These are phyloP conservation scores for Indri indri DNA, from an alignment of 2,113 vertebrate species.

Conservation along the genomic window DNA sequence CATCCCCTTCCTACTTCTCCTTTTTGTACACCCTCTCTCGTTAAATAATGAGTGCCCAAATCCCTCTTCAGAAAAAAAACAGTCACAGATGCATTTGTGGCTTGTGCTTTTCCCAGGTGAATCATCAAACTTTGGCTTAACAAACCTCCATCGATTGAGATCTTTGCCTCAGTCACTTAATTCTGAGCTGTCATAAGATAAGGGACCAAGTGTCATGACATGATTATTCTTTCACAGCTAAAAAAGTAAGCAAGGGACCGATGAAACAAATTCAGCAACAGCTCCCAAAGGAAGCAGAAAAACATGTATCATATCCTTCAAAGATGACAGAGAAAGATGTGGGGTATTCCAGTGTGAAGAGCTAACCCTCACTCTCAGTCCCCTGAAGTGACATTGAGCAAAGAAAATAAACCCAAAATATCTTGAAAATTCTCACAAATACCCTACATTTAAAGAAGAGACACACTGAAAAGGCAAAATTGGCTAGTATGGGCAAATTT, in stretches of 20 bases:
- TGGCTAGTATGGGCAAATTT: neutral
- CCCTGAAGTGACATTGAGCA: neutral
- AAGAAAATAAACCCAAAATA: neutral
- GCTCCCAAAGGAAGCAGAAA: neutral
- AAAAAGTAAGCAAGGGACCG: neutral
- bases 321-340: neutral
- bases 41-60: too few relatives aligned
- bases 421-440: neutral
- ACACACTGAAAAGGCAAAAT: neutral
- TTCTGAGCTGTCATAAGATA: neutral
- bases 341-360: neutral
- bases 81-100: too few relatives aligned
- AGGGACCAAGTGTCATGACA: neutral
- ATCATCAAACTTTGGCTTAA: too few relatives aligned
- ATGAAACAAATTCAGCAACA: neutral
- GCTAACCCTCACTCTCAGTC: neutral
- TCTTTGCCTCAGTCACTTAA: too few relatives aligned
- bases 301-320: neutral
- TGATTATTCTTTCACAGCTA: neutral
- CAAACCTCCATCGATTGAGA: too few relatives aligned
- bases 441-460: neutral
- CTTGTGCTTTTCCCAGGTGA: too few relatives aligned
- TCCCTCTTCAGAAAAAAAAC: too few relatives aligned
- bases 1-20: too few relatives aligned
- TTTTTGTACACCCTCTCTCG: too few relatives aligned